phyloP scores from a whole-genome alignment of 2,797 vertebrate genomes.

The Pangasius sanitwongsei region DNA sequence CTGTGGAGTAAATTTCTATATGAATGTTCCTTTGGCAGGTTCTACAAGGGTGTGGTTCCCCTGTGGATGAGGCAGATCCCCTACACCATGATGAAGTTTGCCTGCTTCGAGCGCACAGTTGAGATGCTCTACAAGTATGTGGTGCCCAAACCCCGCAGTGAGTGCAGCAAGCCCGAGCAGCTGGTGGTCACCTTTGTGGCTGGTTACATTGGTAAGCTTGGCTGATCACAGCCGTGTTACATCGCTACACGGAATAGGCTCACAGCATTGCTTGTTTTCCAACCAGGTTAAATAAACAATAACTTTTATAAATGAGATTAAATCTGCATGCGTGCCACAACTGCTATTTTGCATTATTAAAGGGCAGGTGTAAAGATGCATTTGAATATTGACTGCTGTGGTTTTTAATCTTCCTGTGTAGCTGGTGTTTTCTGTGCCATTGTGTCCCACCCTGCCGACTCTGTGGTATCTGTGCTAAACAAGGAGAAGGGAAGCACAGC shows the following conservation, averaged over 20 bases:
- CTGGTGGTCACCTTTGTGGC: constrained; percentile 94
- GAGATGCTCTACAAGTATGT: constrained; percentile 91
- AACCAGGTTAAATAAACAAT: neutral
- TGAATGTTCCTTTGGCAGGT: constrained; percentile 69
- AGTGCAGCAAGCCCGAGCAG: constrained; percentile 91
- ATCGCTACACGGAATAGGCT: too few species aligned
- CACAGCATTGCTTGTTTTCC: neutral
- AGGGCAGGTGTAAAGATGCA: neutral
- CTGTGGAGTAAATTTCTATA: neutral
- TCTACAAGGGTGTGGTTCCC: constrained; percentile 96
- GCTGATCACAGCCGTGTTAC: neutral
- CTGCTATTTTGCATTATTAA: neutral
- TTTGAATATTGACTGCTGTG: neutral
- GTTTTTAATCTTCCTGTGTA: constrained; percentile 62
- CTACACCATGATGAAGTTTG: constrained; percentile 99
- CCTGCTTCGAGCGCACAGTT: constrained; percentile 98
- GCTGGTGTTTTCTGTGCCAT: constrained; percentile 99
- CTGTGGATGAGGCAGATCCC: constrained; percentile 99
- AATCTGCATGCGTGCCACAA: neutral
- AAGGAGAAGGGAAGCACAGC: constrained; percentile 97
- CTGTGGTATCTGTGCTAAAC: constrained; percentile 97
- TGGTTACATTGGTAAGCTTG: constrained; percentile 92
- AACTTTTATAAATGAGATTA: neutral
- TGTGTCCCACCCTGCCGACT: constrained; percentile 97
- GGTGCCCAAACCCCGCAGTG: constrained; percentile 93